A percentile compares a stretch with the other conserved stretches of the same genome.
Evolutionary conservation across 2,888 invertebrate genomes (phyloP).

Genomic region (Eupithecia centaureata): DNA sequence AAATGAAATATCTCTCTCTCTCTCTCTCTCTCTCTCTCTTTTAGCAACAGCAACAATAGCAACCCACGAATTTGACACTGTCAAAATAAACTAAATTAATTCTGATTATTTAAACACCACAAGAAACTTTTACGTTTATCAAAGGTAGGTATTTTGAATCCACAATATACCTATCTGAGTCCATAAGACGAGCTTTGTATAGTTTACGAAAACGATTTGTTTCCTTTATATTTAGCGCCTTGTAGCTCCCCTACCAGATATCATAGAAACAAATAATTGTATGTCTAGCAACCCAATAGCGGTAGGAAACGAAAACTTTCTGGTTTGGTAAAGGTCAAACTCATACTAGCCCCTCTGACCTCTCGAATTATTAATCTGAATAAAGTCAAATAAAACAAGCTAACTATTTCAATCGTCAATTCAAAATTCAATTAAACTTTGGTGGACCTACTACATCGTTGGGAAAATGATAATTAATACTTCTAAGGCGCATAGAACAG

Average conservation of each 20-base stretch:
- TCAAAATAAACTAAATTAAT: no score
- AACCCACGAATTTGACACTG: no score
- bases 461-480: background rate
- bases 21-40: no score
- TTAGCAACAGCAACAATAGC: no score
- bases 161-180: background rate
- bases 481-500: background rate
- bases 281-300: no score
- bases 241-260: background rate
- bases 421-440: slow-evolving; percentile 4
- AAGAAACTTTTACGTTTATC: background rate
- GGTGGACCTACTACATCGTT: background rate
- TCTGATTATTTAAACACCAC: no score
- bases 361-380: background rate
- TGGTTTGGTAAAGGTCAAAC: background rate
- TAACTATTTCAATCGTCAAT: slow-evolving; percentile 1
- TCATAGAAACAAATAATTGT: no score
- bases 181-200: background rate
- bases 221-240: background rate
- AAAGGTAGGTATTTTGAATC: background rate
- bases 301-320: background rate
- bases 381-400: slow-evolving; percentile 5
- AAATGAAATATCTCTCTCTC: no score
- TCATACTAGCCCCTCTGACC: background rate
- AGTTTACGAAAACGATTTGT: background rate